phyloP scores from a whole-genome alignment of 2,888 invertebrate species.

The Lithosia quadra region DNA sequence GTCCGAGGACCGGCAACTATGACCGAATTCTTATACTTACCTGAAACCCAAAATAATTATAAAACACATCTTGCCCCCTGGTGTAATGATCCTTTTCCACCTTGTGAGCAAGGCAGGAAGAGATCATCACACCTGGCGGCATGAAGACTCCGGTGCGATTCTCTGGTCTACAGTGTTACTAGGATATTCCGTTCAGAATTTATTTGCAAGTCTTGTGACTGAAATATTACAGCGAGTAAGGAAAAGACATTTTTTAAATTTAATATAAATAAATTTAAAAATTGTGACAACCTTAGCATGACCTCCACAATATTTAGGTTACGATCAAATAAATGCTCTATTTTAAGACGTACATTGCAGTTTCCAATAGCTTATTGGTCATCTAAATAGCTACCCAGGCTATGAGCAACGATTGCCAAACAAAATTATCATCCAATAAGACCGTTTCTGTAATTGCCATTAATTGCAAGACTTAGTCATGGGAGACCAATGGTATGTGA shows the following conservation, averaged over 20 bases:
- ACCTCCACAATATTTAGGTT: slow-evolving; percentile 3
- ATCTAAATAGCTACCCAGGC: slow-evolving; percentile 33
- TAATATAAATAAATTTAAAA: neutral
- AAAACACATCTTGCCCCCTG: no score
- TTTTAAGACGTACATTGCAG: slow-evolving; percentile 34
- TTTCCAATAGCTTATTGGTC: slow-evolving; percentile 31
- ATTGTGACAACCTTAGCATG: neutral
- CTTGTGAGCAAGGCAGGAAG: no score
- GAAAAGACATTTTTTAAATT: neutral
- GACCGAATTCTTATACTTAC: no score
- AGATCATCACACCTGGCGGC: no score
- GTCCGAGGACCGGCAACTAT: no score
- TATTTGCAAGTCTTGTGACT: neutral
- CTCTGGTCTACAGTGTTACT: neutral
- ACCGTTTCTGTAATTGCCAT: slow-evolving; percentile 45
- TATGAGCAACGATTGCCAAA: slow-evolving; percentile 50
- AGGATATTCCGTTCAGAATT: neutral
- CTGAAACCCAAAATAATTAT: no score
- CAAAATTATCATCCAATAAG: slow-evolving; percentile 52
- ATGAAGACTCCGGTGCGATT: neutral
- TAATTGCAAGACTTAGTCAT: slow-evolving; percentile 49
- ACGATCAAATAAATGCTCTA: slow-evolving; percentile 25
- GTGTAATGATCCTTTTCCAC: no score
- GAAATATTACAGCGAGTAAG: no score
- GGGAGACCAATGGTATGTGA: slow-evolving; percentile 22